Percentiles rank a stretch among this genome's conserved stretches.
phyloP scores from a whole-genome alignment of 2,888 invertebrate species.

The Volucella bombylans region DNA sequence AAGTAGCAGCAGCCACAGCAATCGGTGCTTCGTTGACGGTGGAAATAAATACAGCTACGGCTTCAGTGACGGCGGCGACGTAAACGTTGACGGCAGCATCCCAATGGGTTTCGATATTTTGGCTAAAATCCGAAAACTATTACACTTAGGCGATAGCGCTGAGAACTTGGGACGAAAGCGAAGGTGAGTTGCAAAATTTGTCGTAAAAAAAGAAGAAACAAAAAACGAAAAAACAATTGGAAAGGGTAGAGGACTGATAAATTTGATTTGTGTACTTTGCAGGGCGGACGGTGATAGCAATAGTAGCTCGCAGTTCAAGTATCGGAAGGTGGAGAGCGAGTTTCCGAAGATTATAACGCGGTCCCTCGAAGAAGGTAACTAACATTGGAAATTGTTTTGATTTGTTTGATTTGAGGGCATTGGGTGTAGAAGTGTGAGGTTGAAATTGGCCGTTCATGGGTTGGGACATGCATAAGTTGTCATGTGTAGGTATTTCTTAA shows the following conservation, averaged over 20 bases:
- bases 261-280: constrained; percentile 19
- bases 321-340: constrained; percentile 78
- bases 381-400: background rate
- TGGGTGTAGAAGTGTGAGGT: too few relatives aligned
- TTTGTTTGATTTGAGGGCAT: background rate
- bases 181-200: constrained; percentile 67
- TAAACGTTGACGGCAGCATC: constrained; percentile 67
- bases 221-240: background rate
- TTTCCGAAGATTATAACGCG: constrained; percentile 78
- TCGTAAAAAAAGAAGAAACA: background rate
- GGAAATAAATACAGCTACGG: constrained; percentile 52
- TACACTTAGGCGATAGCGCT: constrained; percentile 72
- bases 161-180: constrained; percentile 75
- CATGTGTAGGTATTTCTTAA: too few relatives aligned
- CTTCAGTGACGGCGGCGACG: constrained; percentile 53
- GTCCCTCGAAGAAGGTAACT: constrained; percentile 77
- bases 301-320: constrained; percentile 77
- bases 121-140: constrained; percentile 75
- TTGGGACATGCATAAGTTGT: too few relatives aligned
- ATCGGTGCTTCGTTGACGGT: constrained; percentile 32
- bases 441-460: too few relatives aligned
- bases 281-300: constrained; percentile 75
- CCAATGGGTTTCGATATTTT: constrained; percentile 80
- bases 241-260: constrained; percentile 1
- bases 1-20: background rate